Base-by-base conservation (phyloP, 1,140 invertebrate genomes). In the Atta texana region DNA sequence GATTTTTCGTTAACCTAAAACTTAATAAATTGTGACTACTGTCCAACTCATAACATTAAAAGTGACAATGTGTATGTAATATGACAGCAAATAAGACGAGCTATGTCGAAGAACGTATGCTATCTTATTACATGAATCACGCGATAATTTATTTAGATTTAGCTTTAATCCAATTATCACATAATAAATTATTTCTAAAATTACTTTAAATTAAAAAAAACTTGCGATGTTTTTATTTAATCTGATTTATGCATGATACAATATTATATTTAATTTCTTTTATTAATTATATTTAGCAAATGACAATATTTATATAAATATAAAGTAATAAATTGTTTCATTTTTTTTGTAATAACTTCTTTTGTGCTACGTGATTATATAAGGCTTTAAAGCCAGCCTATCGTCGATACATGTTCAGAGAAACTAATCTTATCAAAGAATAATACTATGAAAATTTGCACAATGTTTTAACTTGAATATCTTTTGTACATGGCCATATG, bases 381-480 rank as follows among this genome's bases (percentile, higher is more conserved):
- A 81, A 80, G n/a, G 14, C 28, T 34, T 44, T 55, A 80, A 81
- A n/a, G 14, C 34, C n/a, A 2, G 49, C 14, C 5, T 80, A 68
- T 80, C 31, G 16, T 14, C 51, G 2, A 63, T 57, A 28, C 55
- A 66, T n/a, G 14, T 24, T 69, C n/a, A 63, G 8, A 76, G 6
- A 68, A 55, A 31, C 63, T 80, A 80, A 80, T 80, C 63, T 80
- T 80, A 80, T 80, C 77, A 80, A 34, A 53, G 44, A 68, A 12
- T 53, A 80, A 55, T 69, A 18, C 16, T 49, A n/a, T 55, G 31
- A 69, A 80, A 80, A 69, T 80, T 80, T 68, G n/a, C 49, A 69
- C 63, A 69, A 69, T 80, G 21, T 18, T 80, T 69, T 44, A 49
- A 81, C n/a, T 68, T 44, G 6, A 78, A 28, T 68, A 55, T 28